Base-by-base conservation (phyloP, 2,113 vertebrate genomes). In the Sylvietta virens region DNA sequence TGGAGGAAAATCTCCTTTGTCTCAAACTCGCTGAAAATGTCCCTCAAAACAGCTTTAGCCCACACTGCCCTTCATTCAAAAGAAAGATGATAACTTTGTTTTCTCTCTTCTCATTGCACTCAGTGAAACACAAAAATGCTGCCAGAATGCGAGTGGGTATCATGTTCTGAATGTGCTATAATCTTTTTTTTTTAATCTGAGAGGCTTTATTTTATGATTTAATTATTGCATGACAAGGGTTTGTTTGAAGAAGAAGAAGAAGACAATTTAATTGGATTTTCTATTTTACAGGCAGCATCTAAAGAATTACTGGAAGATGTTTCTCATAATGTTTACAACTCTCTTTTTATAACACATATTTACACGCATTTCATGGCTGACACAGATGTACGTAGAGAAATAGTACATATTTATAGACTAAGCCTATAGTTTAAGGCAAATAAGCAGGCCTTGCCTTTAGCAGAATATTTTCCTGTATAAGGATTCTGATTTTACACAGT, bases 401-500 rank as follows among this genome's bases (percentile, higher is more conserved):
- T 56, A 70, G 79, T 64, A 83, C 31, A 6, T 66, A 78, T 93
- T 92, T 91, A 58, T 91, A 82, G 71, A 77, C 33, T 48, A 82
- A 61, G 20, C 44, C 67, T 95, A 37, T 77, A 56, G 81, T 74
- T 88, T 87, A 95, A 90, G 88, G 61, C 90, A 79, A 78, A 74
- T 76, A 71, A 92, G 40, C 51, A 90, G 67, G 35, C 73, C 76
- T 89, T 81, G 81, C 73, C 54, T 92, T 69, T 31, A 76, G 64
- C 22, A 65, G 73, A 54, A n/a, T 35, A 27, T 88, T 94, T 84
- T 78, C 81, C 85, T 83, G 64, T 71, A 15, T 64, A 64, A 91
- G 77, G 40, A 44, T 86, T 87, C 44, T 72, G 91, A 70, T 96
- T 94, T 96, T 86, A 76, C 86, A 86, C 71, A 73, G 53, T 82